Evolutionary conservation across 1,140 invertebrate genomes (phyloP).

Genomic region (Drosophila sucinea): DNA sequence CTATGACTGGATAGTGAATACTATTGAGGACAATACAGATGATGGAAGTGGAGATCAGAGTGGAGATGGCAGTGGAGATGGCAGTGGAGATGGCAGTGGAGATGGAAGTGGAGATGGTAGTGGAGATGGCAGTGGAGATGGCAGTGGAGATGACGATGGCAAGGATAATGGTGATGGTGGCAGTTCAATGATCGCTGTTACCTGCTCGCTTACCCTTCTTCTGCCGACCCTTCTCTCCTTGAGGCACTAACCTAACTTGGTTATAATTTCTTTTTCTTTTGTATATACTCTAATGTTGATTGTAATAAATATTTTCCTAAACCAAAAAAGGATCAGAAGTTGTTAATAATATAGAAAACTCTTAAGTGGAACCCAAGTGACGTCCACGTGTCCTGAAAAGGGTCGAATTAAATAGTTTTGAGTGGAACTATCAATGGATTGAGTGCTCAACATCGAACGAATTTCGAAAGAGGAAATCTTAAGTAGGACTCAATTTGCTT

Average conservation of each 20-base stretch:
- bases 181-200: constrained; percentile 37
- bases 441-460: background rate
- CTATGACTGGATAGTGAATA: constrained; percentile 83
- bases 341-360: too few species aligned
- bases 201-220: constrained; percentile 29
- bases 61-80: constrained; percentile 9
- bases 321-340: too few species aligned
- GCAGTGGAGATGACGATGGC: constrained; percentile 22
- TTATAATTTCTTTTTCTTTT: too few species aligned
- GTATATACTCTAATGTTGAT: too few species aligned
- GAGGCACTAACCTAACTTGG: background rate
- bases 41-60: background rate
- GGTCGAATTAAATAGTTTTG: too few species aligned
- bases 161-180: constrained; percentile 27
- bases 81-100: constrained; percentile 8
- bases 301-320: too few species aligned
- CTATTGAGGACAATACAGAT: constrained; percentile 6
- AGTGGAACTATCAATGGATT: too few species aligned
- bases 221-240: constrained; percentile 33
- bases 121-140: constrained; percentile 10
- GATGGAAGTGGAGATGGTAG: constrained; percentile 1
- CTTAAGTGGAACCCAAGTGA: too few species aligned
- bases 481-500: too few species aligned
- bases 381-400: too few species aligned
- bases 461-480: too few species aligned